Base-by-base conservation (phyloP, 2,113 vertebrate species). In the Myodes glareolus region DNA sequence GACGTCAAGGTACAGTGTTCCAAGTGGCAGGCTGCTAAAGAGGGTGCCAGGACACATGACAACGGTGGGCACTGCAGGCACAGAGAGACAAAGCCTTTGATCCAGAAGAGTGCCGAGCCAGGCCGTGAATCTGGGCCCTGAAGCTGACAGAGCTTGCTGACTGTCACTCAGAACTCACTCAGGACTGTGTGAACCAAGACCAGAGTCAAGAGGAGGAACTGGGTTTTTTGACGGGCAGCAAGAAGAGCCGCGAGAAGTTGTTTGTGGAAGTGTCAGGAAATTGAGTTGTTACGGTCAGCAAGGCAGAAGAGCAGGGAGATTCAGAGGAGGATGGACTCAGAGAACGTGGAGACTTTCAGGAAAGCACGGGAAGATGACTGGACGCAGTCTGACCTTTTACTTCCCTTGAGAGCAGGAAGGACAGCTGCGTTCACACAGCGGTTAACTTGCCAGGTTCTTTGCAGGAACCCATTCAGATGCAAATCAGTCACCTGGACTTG, bases 231-330 rank as follows among this genome's bases (percentile, higher is more conserved):
- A 88, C 31, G 47, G 72, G 63, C 45, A 89, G 90, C 78, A 88
- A 52, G 50, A 58, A 81, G 39, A 88, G 67, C 27, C 73, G 33
- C 47, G 23, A 52, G 27, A 92, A 94, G 55, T 14, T 2, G 5
- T 31, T 94, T 42, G n/a, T 1, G 70, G 86, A 80, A 96, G 90
- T 42, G 73, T 82, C 89, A 72, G 86, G 55, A 94, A 73, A 47
- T 5, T 21, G 86, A 80, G 8, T 17, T 63, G 45, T 47, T 50
- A 52, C 50, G 81, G 47, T 77, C 29, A 87, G 55, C 19, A 16
- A 76, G 84, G 75, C 13, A 68, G 2, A 70, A 52, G 21, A 3
- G 13, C 9, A n/a, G 81, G 23, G 3, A 75, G 63, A 36, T 33
- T 81, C 67, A 89, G 3, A 2, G n/a, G 68, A 91, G 72, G 61